Base-by-base conservation (phyloP, 2,113 vertebrate species). In the Leptobrachium leishanense region DNA sequence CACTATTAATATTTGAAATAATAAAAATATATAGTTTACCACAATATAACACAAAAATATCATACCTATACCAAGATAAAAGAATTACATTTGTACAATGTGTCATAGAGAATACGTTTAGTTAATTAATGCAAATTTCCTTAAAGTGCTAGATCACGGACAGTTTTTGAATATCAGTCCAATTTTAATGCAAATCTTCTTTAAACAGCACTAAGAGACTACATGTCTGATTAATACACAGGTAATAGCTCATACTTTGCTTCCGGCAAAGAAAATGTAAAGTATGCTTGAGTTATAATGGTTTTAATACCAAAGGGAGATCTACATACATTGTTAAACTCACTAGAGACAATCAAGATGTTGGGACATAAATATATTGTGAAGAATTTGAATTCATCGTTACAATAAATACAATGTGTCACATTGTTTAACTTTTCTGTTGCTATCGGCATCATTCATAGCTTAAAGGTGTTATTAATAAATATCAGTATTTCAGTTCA, bases 291-390 rank as follows among this genome's bases (percentile, higher is more conserved):
- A 76, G 65, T 50, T 68, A 68, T 76, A 76, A 68, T 76, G 65
- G 75, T 41, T 76, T 39, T 43, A 76, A 68, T 68, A 46, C 75
- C 65, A 76, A 31, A 57, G 75, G 75, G 75, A 76, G 68, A 68
- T 76, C 57, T 42, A 76, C 11, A 76, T 8, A 76, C 46, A 62
- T 74, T 62, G 15, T 63, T 75, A 11, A 57, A 12, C 55, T 53
- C 75, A 42, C 75, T 57, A 76, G 42, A 15, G 39, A 76, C 12
- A 76, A 66, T 68, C 41, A 6, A 50, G 73, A 75, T 57, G 5
- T 5, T 5, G 2, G 13, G 3, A 57, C 9, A 57, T 7, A 12
- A 57, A 57, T 57, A 1, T 57, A 57, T 57, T 57, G 55, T 7
- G 13, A 0, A 57, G 55, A 57, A 7, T 57, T 3, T 12, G 10